Evolutionary conservation across 1,140 invertebrate species (phyloP), one percentile per base, ranked within the genome.

Genomic region (Euborellia annulipes): DNA sequence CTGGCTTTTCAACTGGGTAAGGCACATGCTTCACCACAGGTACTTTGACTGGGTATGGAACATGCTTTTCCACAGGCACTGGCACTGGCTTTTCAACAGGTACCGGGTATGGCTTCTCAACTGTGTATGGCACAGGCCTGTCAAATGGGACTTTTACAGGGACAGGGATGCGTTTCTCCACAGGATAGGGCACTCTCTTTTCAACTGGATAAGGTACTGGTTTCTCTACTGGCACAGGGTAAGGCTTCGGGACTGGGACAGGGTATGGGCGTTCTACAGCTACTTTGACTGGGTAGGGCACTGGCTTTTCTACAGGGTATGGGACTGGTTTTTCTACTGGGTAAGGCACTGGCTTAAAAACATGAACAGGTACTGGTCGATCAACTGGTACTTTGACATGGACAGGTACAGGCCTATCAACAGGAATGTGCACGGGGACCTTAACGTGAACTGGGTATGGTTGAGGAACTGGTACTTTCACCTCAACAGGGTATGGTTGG

Each of bases 241-340:
- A 63, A 17, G 57, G 62, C 58, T 71, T 73, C 45, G 71, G 69
- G 20, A 73, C 69, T 36, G 69, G 71, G 59, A 62, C 65, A 6
- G 72, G 73, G 49, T 69, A 65, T 14, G 68, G 68, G 20, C 73
- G 63, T 49, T 73, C 67, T 16, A 76, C 72, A 47, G 72, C 68
- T 45, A 77, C 69, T 55, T 76, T 77, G 3, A 51, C 47, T 7
- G 47, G 43, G 43, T 49, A 48, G 19, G 49, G 50, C 21, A 53
- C 50, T 13, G 36, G 34, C 37, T 44, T 51, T 37, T 51, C 50
- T 3, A 53, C 52, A 1, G 46, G 50, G 38, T 53, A 53, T 16
- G 52, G 52, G 7, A 50, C 27, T 21, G 39, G 39, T 48, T 77
- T 80, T 52, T 79, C 75, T 1, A 84, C 76, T 47, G 34, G 45